These are phyloP conservation scores for Esox masquinongy DNA, from an alignment of 2,797 vertebrate species.

Conservation along the genomic window DNA sequence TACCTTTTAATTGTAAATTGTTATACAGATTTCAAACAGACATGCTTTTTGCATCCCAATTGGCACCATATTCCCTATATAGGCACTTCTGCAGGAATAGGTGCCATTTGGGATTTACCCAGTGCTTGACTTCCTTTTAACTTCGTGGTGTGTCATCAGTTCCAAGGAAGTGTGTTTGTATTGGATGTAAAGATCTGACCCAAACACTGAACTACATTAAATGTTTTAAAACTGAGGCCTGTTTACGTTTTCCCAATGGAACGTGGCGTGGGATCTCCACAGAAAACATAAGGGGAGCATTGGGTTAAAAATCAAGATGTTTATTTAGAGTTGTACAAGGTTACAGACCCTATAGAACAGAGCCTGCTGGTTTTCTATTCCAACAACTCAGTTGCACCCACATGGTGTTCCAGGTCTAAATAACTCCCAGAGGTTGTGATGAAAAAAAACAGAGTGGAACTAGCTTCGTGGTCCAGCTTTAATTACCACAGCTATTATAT, in stretches of 20 bases:
- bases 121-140: no score
- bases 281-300: background rate
- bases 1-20: background rate
- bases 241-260: no score
- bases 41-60: background rate
- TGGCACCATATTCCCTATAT: background rate
- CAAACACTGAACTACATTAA: background rate
- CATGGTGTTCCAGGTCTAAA: no score
- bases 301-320: background rate
- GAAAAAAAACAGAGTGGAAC: no score
- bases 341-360: background rate
- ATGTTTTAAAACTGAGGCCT: background rate
- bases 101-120: no score
- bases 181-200: background rate
- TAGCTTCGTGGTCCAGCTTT: no score
- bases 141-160: background rate
- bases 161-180: background rate
- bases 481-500: background rate
- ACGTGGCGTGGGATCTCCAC: background rate
- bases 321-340: background rate
- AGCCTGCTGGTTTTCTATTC: no score
- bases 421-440: no score
- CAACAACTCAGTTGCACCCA: no score
- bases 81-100: no score
- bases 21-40: background rate